Conservation (phyloP, 2,797 vertebrate genomes). For the Alcedo quadribrachys region DNA sequence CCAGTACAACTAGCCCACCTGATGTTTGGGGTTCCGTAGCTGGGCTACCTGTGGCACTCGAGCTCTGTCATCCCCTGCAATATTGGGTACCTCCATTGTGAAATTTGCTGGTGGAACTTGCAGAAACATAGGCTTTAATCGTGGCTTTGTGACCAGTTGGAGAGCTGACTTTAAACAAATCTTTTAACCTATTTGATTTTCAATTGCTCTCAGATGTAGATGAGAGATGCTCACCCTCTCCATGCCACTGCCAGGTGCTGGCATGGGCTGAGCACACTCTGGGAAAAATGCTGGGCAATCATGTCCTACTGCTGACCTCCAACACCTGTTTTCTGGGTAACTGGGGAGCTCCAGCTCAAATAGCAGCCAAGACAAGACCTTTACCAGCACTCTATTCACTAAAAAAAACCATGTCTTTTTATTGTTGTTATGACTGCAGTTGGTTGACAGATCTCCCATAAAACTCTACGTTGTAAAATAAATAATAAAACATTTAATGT, state of each 20-base stretch:
- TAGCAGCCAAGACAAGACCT: not conserved
- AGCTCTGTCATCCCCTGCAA: not conserved
- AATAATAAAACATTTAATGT: not conserved
- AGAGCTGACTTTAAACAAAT: not conserved
- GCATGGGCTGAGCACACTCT: not conserved
- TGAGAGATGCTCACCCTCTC: not conserved
- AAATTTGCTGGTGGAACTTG: not conserved
- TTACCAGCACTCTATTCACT: not conserved
- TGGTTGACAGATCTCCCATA: not conserved
- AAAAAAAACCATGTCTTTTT: not conserved
- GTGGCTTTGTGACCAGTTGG: not conserved
- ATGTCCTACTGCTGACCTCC: not conserved
- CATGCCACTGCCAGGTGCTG: not conserved
- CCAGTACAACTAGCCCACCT: accelerated
- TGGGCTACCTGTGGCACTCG: not conserved
- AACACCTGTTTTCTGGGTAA: not conserved
- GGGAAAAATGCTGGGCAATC: not conserved
- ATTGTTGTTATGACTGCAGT: not conserved
- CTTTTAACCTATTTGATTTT: not conserved
- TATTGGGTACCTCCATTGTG: not conserved
- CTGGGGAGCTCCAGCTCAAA: not conserved
- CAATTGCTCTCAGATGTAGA: not conserved
- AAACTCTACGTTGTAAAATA: not conserved
- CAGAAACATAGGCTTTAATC: not conserved
- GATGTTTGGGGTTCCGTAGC: not conserved